Evolutionary conservation across 2,888 invertebrate genomes (phyloP).

Genomic region (Pseudococcus jackbeardsleyi): DNA sequence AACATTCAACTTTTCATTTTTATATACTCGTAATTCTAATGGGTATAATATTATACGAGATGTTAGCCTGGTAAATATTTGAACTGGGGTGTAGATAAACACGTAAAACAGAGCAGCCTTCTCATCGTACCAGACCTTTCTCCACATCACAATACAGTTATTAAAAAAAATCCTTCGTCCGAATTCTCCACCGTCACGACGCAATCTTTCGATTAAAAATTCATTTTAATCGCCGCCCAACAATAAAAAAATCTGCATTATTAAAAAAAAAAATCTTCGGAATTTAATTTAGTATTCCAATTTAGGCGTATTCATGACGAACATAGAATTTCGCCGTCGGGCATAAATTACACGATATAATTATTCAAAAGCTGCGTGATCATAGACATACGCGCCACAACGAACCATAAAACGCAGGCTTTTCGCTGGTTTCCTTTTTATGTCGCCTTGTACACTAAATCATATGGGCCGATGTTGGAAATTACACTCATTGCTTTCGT

Average conservation of each 20-base stretch:
- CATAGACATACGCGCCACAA: neutral
- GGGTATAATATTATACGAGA: conserved; percentile 2
- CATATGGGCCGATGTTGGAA: conserved; percentile 7
- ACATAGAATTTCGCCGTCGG: neutral
- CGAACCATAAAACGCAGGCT: conserved; percentile 5
- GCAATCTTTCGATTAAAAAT: neutral
- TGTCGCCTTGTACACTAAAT: neutral
- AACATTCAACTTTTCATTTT: conserved; percentile 18
- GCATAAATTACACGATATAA: conserved; percentile 27
- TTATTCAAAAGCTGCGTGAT: conserved; percentile 42
- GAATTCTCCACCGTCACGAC: too few relatives aligned
- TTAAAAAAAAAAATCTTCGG: conserved; percentile 31
- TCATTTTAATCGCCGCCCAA: neutral
- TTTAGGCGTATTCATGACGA: neutral
- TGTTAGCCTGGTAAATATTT: conserved; percentile 3
- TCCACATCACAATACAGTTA: neutral
- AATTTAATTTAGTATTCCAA: conserved; percentile 28
- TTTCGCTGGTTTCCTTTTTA: neutral
- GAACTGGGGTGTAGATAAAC: neutral
- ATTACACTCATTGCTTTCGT: conserved; percentile 19
- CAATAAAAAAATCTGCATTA: neutral
- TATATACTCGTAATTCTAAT: neutral
- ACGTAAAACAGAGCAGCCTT: neutral
- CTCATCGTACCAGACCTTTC: neutral
- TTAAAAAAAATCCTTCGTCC: neutral